Evolutionary conservation across 2,797 vertebrate species (phyloP).

Genomic region (Ceryle rudis): DNA sequence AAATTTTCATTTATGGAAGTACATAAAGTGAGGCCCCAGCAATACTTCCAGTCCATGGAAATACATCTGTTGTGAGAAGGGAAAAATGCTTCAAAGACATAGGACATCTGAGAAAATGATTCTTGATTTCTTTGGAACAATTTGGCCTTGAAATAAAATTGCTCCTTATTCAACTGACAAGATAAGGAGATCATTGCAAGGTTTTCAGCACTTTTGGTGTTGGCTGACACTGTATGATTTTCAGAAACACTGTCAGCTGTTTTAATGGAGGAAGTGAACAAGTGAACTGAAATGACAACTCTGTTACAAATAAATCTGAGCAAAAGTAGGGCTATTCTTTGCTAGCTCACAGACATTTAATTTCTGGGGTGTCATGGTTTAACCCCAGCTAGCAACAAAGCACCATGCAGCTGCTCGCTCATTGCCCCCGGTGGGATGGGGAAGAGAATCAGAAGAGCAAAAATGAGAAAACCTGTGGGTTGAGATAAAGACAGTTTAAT

Average conservation of each 20-base stretch:
- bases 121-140: neutral
- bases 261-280: neutral
- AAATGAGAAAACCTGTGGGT: neutral
- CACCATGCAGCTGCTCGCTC: neutral
- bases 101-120: neutral
- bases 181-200: neutral
- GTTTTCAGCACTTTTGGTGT: neutral
- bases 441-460: neutral
- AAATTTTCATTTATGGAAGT: neutral
- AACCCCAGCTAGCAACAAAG: neutral
- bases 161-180: neutral
- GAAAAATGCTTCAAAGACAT: neutral
- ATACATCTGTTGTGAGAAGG: neutral
- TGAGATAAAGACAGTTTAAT: neutral
- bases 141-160: neutral
- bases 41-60: neutral
- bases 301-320: neutral
- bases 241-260: neutral
- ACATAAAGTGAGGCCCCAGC: neutral
- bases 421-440: neutral
- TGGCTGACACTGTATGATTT: neutral
- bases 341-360: neutral
- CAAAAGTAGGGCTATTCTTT: neutral
- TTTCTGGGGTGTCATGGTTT: neutral
- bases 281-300: neutral